A percentile compares a stretch with the other conserved stretches of the same genome.
phyloP scores from a whole-genome alignment of 1,140 invertebrate species.

The Neuroterus valhalla region DNA sequence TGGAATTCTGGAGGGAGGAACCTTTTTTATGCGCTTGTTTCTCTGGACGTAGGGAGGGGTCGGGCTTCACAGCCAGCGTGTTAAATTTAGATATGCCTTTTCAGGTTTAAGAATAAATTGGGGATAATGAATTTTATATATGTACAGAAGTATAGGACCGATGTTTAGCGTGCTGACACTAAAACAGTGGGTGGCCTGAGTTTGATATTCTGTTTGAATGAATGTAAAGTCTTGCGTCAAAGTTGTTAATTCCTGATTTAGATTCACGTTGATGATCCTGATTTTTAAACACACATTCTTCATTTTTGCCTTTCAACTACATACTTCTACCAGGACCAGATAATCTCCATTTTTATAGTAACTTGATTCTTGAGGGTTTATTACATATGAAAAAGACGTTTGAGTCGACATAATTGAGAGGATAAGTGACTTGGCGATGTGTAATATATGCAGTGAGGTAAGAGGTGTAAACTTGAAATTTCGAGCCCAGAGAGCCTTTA shows the following conservation, averaged over 20 bases:
- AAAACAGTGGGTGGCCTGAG: slow-evolving; percentile 18
- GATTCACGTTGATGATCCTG: no score
- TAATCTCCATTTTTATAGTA: no score
- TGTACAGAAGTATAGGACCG: background rate
- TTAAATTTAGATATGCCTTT: slow-evolving; percentile 20
- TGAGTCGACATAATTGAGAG: slow-evolving; percentile 2
- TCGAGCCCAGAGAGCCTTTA: background rate
- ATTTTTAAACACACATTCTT: background rate
- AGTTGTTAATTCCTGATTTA: slow-evolving; percentile 7
- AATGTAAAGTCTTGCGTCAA: slow-evolving; percentile 5
- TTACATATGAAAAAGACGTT: background rate
- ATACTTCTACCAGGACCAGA: no score
- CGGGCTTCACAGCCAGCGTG: slow-evolving; percentile 2
- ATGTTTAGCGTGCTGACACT: slow-evolving; percentile 29
- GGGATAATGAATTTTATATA: slow-evolving; percentile 14
- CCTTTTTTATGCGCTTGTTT: no score
- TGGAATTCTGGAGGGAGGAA: no score
- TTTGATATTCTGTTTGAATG: slow-evolving; percentile 7
- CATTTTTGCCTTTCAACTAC: no score
- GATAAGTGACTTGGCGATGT: background rate
- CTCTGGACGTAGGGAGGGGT: background rate
- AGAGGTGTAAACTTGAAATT: no score
- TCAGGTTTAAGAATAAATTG: slow-evolving; percentile 6
- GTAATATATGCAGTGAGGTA: background rate
- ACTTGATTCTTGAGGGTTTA: no score